Percentiles rank a stretch among this genome's conserved stretches.
Evolutionary conservation across 2,888 invertebrate species (phyloP).

Genomic region (Lymantria monacha): DNA sequence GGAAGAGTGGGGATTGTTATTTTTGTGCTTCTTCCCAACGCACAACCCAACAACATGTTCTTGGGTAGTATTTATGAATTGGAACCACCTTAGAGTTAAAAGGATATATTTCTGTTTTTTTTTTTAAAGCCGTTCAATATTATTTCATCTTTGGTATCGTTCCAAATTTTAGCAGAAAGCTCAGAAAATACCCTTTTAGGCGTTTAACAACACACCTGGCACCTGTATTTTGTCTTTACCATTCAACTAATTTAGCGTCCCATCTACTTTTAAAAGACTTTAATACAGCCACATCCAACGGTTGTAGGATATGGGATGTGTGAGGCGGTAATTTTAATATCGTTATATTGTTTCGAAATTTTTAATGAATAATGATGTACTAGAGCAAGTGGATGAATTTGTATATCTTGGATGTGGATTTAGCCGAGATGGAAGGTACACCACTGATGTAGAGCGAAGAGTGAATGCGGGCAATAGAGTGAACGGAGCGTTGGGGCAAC

Average conservation of each 20-base stretch:
- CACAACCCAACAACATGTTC: conserved; percentile 11
- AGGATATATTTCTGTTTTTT: conserved; percentile 34
- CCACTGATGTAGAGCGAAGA: no score
- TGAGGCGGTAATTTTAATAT: conserved; percentile 28
- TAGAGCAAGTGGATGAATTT: no score
- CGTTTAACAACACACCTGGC: no score
- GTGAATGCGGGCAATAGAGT: no score
- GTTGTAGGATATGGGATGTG: conserved; percentile 29
- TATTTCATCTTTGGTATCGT: conserved; percentile 18
- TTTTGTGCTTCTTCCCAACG: conserved; percentile 13
- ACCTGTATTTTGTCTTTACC: conserved; percentile 24
- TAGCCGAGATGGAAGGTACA: no score
- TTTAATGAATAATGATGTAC: no score
- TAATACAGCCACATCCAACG: conserved; percentile 25
- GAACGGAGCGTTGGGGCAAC: no score
- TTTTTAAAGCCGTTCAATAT: conserved; percentile 31
- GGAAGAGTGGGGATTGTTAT: not conserved
- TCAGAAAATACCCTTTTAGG: conserved; percentile 29
- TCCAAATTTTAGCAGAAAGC: conserved; percentile 28
- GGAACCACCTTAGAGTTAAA: conserved; percentile 15
- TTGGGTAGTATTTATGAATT: conserved; percentile 17
- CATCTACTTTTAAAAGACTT: conserved; percentile 33
- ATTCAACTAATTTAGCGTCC: conserved; percentile 26
- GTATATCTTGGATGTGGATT: no score
- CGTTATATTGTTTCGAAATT: no score